Evolutionary conservation across 2,888 invertebrate species (phyloP).

Genomic region (Pheosia gnoma): DNA sequence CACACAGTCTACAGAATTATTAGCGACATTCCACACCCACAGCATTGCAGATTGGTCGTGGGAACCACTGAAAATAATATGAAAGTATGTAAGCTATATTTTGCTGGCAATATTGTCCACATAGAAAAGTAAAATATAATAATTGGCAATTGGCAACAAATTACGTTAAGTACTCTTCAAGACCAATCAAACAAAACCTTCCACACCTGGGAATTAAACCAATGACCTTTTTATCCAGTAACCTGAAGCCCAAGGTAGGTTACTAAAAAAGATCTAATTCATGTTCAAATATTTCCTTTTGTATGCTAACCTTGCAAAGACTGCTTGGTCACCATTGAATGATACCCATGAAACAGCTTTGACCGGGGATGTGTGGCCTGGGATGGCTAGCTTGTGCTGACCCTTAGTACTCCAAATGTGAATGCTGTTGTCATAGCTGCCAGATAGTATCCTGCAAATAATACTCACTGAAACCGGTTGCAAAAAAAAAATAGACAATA

Average conservation of each 20-base stretch:
- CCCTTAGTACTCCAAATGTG: slow-evolving; percentile 96
- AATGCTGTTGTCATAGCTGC: slow-evolving; percentile 96
- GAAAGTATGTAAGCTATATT: slow-evolving; percentile 2
- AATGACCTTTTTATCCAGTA: too few species aligned
- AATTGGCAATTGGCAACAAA: too few species aligned
- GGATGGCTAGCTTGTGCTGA: slow-evolving; percentile 91
- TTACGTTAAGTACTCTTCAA: too few species aligned
- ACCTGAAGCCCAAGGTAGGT: too few species aligned
- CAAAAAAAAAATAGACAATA: not conserved
- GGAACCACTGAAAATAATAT: slow-evolving; percentile 86
- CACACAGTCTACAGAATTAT: slow-evolving; percentile 90
- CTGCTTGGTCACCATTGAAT: slow-evolving; percentile 85
- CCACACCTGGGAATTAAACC: too few species aligned
- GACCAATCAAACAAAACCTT: too few species aligned
- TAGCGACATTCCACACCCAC: slow-evolving; percentile 93
- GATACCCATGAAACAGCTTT: slow-evolving; percentile 95
- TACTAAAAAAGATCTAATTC: too few species aligned
- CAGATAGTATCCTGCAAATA: slow-evolving; percentile 91
- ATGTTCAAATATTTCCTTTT: not conserved
- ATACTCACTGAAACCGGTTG: not conserved
- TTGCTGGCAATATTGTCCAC: too few species aligned
- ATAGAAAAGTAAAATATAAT: too few species aligned
- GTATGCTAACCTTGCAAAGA: slow-evolving; percentile 86
- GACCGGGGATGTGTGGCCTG: slow-evolving; percentile 94
- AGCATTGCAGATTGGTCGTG: slow-evolving; percentile 96